These are phyloP conservation scores for Mobula hypostoma DNA, from an alignment of 2,113 vertebrate genomes.

Conservation along the genomic window DNA sequence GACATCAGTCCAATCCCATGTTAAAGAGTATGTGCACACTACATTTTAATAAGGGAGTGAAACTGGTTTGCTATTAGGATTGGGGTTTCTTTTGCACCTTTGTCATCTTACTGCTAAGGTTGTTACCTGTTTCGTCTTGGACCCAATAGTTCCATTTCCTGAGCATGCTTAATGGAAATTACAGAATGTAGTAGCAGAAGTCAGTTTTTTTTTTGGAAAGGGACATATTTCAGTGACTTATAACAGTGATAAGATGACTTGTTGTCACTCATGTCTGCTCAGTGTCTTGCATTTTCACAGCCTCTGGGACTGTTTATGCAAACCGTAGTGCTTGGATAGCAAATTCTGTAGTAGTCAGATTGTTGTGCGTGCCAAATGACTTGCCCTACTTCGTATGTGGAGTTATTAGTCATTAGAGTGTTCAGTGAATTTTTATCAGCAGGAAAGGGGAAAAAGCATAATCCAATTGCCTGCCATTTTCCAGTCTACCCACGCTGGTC, in stretches of 20 bases:
- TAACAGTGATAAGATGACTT: not conserved
- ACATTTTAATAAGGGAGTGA: not conserved
- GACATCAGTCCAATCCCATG: not conserved
- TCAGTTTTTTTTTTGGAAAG: not conserved
- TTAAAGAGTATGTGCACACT: not conserved
- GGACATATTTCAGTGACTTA: not conserved
- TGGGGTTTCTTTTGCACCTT: not conserved
- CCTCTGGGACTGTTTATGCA: slow-evolving; percentile 2
- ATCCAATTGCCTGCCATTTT: not conserved
- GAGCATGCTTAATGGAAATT: not conserved
- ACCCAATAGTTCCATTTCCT: not conserved
- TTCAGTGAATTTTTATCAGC: not conserved
- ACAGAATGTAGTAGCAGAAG: not conserved
- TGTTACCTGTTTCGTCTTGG: not conserved
- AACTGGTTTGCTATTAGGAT: not conserved
- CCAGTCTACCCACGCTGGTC: not conserved
- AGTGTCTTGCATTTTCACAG: not conserved
- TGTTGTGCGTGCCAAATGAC: not conserved
- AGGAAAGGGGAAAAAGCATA: not conserved
- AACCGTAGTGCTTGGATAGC: not conserved
- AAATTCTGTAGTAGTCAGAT: not conserved
- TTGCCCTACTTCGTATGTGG: not conserved
- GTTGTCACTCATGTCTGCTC: not conserved
- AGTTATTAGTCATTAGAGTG: not conserved
- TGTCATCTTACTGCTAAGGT: not conserved